These are phyloP conservation scores for Coleophora flavipennella DNA, from an alignment of 2,888 invertebrate species.

Conservation along the genomic window DNA sequence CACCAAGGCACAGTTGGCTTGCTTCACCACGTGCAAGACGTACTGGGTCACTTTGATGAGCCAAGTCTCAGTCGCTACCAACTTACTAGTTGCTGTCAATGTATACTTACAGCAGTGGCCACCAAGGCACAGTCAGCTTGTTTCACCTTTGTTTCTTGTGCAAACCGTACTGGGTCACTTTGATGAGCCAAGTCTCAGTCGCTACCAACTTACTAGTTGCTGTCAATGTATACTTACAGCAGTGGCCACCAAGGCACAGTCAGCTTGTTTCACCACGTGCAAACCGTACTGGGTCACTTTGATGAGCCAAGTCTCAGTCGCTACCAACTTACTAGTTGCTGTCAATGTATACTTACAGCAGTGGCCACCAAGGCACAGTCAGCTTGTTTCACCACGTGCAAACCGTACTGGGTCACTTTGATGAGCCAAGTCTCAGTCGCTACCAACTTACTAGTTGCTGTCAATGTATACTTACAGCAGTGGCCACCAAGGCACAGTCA, in stretches of 20 bases:
- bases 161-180: constrained; percentile 82
- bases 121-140: constrained; percentile 85
- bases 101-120: too few species aligned
- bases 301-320: constrained; percentile 90
- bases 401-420: constrained; percentile 81
- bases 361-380: constrained; percentile 84
- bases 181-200: constrained; percentile 91
- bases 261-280: constrained; percentile 83
- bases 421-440: constrained; percentile 92
- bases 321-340: constrained; percentile 80
- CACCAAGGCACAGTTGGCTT: constrained; percentile 83
- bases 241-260: constrained; percentile 82
- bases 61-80: constrained; percentile 89
- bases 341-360: too few species aligned
- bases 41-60: constrained; percentile 87
- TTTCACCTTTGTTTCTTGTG: constrained; percentile 81
- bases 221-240: too few species aligned
- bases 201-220: constrained; percentile 80
- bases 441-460: constrained; percentile 78
- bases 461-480: too few species aligned
- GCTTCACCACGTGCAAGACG: constrained; percentile 81
- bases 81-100: constrained; percentile 77
- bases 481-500: constrained; percentile 82
- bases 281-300: constrained; percentile 84
- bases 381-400: constrained; percentile 83